phyloP scores from a whole-genome alignment of 1,140 invertebrate genomes.

The Antheraea pernyi region DNA sequence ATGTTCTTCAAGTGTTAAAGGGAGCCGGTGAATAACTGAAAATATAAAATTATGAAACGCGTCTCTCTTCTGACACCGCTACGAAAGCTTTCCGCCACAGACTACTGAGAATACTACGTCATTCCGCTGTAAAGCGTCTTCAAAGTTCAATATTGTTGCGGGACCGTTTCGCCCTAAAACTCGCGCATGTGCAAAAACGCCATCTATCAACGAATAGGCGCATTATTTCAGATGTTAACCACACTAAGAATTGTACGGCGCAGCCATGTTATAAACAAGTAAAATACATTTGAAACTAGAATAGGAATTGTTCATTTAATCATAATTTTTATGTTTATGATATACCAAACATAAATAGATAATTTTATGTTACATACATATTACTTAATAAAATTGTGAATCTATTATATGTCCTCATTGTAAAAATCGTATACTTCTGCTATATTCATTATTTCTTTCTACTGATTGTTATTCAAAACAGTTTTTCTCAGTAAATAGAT shows the following conservation, averaged over 20 bases:
- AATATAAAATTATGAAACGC: constrained; percentile 10
- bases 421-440: no score
- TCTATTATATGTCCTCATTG: no score
- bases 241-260: not conserved
- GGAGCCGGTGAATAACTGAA: not conserved
- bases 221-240: constrained; percentile 18
- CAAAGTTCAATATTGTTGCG: constrained; percentile 27
- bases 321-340: no score
- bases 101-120: constrained; percentile 2
- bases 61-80: constrained; percentile 16
- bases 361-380: no score
- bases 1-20: not conserved
- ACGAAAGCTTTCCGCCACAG: constrained; percentile 27
- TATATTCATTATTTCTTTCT: no score
- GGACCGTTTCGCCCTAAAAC: constrained; percentile 47
- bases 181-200: constrained; percentile 24
- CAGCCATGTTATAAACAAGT: not conserved
- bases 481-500: no score
- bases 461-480: no score
- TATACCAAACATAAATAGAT: no score
- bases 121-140: constrained; percentile 14
- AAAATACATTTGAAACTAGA: not conserved
- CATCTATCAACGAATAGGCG: constrained; percentile 48
- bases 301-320: not conserved
- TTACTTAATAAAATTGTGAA: no score